Evolutionary conservation across 1,140 invertebrate genomes (phyloP), one percentile per base, ranked within the genome.

Genomic region (Archivesica marissinica): DNA sequence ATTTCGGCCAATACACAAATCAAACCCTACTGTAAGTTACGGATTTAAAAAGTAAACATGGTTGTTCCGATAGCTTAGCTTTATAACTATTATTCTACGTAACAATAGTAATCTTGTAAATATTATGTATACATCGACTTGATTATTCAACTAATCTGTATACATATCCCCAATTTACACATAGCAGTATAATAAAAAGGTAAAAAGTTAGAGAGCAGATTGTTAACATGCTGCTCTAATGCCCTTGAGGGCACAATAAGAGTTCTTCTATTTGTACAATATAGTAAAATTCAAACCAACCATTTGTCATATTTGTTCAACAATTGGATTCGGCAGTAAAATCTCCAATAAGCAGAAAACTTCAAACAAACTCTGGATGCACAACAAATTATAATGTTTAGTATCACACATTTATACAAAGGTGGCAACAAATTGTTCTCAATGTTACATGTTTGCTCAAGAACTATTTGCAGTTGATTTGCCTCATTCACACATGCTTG

Each of bases 31-130:
- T 17, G 25, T 47, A 44, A 30, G 41, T 47, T 72, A 47, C 41
- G 1, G n/a, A 20, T 7, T n/a, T 33, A 33, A 33, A 56, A 47
- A 44, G 64, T 33, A 72, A 72, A 50, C 44, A 50, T 50, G 23
- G 41, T 28, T 47, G n/a, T 72, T 72, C 59, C 25, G 68, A 72
- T 44, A 52, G 41, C 35, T 25, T n/a, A 13, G 39, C 39, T 70
- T 17, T 47, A n/a, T 33, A 41, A 25, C 41, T 72, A 33, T 72
- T 50, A 79, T 66, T 66, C 9, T 28, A n/a, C 50, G 50, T 44
- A 61, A 77, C 77, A 79, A 79, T 25, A 33, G 77, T 79, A 79
- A 79, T 79, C 77, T 68, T 28, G 61, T 79, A 79, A 79, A 79
- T 79, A 79, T 35, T 47, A 50, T 17, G 25, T 47, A 61, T 41